Percentiles rank a stretch among this genome's conserved stretches.
Evolutionary conservation across 2,888 invertebrate species (phyloP).

Genomic region (Hirtodrosophila cameraria): DNA sequence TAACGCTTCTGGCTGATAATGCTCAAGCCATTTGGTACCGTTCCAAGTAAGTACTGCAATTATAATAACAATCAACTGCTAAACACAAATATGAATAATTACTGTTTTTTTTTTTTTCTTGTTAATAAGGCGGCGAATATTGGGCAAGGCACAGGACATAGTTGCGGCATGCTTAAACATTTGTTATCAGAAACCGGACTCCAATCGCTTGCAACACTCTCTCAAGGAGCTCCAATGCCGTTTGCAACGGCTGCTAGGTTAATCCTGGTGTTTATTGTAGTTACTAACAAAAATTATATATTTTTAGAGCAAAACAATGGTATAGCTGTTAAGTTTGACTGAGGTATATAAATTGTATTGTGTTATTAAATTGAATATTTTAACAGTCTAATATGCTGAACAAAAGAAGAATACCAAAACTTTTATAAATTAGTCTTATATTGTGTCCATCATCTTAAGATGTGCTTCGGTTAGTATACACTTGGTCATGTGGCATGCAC

Average conservation of each 20-base stretch:
- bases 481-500: constrained; percentile 90
- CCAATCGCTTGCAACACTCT: constrained; percentile 86
- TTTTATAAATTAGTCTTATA: constrained; percentile 17
- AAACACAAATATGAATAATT: background rate
- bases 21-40: constrained; percentile 86
- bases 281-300: constrained; percentile 27
- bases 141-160: constrained; percentile 90
- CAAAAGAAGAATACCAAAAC: constrained; percentile 4
- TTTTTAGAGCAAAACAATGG: constrained; percentile 35
- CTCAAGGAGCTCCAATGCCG: constrained; percentile 84
- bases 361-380: constrained; percentile 51
- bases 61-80: background rate
- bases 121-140: constrained; percentile 87
- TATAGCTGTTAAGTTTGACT: constrained; percentile 71
- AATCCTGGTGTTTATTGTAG: constrained; percentile 20
- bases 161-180: constrained; percentile 90
- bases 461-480: constrained; percentile 88
- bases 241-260: constrained; percentile 75
- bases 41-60: constrained; percentile 80
- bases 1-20: constrained; percentile 88
- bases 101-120: background rate
- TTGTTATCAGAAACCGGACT: constrained; percentile 90
- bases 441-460: constrained; percentile 73
- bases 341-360: constrained; percentile 59
- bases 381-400: constrained; percentile 11